phyloP scores from a whole-genome alignment of 2,113 vertebrate species.

The Myocastor coypus region DNA sequence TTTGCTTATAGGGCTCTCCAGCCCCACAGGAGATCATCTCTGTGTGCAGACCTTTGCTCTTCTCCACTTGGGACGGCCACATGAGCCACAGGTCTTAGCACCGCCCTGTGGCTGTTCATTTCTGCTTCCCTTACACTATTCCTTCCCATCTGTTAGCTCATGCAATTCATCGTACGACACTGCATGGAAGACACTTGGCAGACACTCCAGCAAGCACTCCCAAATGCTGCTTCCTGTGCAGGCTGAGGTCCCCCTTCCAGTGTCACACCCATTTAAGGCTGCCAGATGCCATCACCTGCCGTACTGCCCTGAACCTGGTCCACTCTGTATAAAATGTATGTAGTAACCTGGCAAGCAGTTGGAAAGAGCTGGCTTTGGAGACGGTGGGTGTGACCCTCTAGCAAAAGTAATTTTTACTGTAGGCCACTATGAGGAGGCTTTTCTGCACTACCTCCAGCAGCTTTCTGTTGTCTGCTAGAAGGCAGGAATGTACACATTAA shows the following conservation, averaged over 20 bases:
- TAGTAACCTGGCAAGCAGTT: neutral
- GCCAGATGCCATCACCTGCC: too few species aligned
- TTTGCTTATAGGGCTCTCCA: neutral
- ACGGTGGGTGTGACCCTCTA: neutral
- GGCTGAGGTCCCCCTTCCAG: neutral
- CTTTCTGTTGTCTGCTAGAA: conserved; percentile 12
- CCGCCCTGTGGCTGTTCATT: neutral
- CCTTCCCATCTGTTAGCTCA: neutral
- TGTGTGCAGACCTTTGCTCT: neutral
- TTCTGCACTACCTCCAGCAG: neutral
- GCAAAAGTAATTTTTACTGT: neutral
- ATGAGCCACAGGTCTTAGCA: fast-evolving
- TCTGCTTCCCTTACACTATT: neutral
- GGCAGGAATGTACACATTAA: neutral
- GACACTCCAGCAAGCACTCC: neutral
- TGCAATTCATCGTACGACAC: neutral
- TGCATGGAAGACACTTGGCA: neutral
- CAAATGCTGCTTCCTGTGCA: neutral
- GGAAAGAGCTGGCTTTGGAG: neutral
- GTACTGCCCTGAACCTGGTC: neutral
- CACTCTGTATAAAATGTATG: neutral
- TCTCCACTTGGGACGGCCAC: neutral
- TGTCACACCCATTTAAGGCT: neutral
- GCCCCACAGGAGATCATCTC: neutral
- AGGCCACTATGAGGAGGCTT: neutral